Evolutionary conservation across 2,888 invertebrate species (phyloP).

Genomic region (Peribatodes rhomboidaria): DNA sequence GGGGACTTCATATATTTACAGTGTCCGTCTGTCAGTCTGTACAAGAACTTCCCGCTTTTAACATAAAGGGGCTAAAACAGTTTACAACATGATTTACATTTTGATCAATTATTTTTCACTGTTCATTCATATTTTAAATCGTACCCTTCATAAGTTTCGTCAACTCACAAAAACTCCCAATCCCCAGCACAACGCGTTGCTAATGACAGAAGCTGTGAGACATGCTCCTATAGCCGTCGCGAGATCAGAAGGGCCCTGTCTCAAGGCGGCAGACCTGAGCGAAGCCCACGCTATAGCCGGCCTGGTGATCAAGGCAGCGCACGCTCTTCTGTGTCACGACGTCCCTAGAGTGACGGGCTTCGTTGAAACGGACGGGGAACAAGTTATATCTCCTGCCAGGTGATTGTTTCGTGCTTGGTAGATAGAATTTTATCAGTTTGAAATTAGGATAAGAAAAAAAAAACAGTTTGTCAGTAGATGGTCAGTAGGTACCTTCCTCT

Average conservation of each 20-base stretch:
- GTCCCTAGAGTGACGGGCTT: slow-evolving; percentile 72
- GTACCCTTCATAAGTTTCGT: too few relatives aligned
- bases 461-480: too few relatives aligned
- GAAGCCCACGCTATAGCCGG: slow-evolving; percentile 79
- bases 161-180: neutral
- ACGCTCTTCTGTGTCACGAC: slow-evolving; percentile 73
- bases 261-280: slow-evolving; percentile 70
- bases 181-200: slow-evolving; percentile 68
- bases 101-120: too few relatives aligned
- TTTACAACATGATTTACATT: too few relatives aligned
- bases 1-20: too few relatives aligned
- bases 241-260: slow-evolving; percentile 61
- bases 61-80: too few relatives aligned
- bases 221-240: slow-evolving; percentile 61
- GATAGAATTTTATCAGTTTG: neutral
- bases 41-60: too few relatives aligned
- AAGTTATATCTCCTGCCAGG: slow-evolving; percentile 77
- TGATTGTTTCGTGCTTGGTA: slow-evolving; percentile 41
- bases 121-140: neutral
- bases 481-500: too few relatives aligned
- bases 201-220: slow-evolving; percentile 75
- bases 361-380: slow-evolving; percentile 71
- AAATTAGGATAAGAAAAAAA: too few relatives aligned
- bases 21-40: too few relatives aligned
- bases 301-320: slow-evolving; percentile 73